These are phyloP conservation scores for Clusia tigrina DNA, from an alignment of 2,888 invertebrate genomes.

Conservation along the genomic window DNA sequence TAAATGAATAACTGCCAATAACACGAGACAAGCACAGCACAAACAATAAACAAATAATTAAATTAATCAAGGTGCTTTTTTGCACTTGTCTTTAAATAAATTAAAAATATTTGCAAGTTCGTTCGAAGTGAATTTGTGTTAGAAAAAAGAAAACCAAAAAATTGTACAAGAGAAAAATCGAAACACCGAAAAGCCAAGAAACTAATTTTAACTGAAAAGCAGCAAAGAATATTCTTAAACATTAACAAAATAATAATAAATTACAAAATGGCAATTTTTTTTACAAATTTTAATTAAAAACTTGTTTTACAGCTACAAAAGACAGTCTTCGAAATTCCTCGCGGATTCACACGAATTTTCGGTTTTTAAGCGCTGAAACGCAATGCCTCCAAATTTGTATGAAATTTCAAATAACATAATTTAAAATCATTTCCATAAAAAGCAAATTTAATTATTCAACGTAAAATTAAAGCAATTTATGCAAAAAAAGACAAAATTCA, in stretches of 20 bases:
- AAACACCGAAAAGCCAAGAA: background rate
- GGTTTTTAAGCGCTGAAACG: background rate
- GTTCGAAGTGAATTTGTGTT: background rate
- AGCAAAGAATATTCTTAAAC: no score
- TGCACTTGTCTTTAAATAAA: background rate
- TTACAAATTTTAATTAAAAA: conserved; percentile 1
- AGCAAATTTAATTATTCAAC: background rate
- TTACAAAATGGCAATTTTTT: background rate
- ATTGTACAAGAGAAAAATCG: background rate
- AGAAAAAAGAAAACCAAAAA: background rate
- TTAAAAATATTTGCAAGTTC: background rate
- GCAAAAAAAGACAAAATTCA: background rate
- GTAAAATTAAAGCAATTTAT: background rate
- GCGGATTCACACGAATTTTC: no score
- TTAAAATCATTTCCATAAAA: background rate
- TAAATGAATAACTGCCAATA: background rate
- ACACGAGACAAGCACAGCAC: background rate
- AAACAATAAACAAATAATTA: background rate
- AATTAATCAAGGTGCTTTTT: conserved; percentile 4
- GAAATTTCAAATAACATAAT: background rate
- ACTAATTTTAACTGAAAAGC: no score
- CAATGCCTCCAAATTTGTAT: background rate
- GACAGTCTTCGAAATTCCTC: no score
- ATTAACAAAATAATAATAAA: background rate
- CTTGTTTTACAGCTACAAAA: no score